Conservation (phyloP, 1,140 invertebrate genomes). For the Anadara kagoshimensis region DNA sequence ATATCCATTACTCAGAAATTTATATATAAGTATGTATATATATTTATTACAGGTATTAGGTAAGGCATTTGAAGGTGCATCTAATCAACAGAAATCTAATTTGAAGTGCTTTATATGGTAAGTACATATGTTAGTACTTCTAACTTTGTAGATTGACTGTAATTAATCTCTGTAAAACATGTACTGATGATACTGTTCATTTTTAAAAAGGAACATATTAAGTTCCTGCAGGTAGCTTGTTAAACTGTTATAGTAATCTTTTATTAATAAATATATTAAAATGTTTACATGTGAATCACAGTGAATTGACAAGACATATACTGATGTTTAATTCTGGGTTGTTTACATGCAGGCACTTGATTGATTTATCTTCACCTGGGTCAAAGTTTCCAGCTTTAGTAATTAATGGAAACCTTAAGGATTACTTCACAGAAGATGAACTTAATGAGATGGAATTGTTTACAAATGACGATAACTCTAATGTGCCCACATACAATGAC, state of each 20-base stretch:
- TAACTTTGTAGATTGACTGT: too few relatives aligned
- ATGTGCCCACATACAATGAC: conserved; percentile 32
- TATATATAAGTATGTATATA: not conserved
- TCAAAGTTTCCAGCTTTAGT: conserved; percentile 57
- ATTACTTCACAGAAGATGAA: conserved; percentile 60
- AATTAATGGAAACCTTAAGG: conserved; percentile 55
- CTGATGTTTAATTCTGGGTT: not conserved
- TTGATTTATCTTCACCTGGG: conserved; percentile 54
- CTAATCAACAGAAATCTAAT: conserved; percentile 61
- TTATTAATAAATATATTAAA: too few relatives aligned
- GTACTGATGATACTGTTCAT: too few relatives aligned
- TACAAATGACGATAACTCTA: conserved; percentile 46
- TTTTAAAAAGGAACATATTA: too few relatives aligned
- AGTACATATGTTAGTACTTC: conserved; percentile 4
- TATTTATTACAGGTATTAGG: conserved; percentile 52
- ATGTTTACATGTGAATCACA: too few relatives aligned
- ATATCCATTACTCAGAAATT: too few relatives aligned
- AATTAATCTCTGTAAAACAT: too few relatives aligned
- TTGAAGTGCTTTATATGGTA: conserved; percentile 67
- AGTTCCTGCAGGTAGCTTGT: too few relatives aligned
- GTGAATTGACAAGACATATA: too few relatives aligned
- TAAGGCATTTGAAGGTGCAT: conserved; percentile 58
- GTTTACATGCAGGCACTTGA: conserved; percentile 53
- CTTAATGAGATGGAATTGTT: conserved; percentile 54
- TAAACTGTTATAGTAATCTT: too few relatives aligned